phyloP scores from a whole-genome alignment of 2,797 vertebrate species.

The Tinamus major region DNA sequence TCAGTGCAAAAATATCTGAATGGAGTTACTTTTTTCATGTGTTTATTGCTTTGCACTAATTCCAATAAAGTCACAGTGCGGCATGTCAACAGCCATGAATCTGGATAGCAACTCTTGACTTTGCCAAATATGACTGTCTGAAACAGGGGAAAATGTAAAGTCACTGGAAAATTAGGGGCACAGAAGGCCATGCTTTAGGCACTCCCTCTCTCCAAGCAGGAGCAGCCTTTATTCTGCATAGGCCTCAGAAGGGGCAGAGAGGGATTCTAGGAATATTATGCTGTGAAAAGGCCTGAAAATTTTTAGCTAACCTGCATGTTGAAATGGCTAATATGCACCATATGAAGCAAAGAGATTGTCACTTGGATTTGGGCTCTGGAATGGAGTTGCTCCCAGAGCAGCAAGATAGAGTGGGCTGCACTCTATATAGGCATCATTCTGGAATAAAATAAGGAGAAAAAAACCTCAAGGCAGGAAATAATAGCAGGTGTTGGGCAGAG shows the following conservation, averaged over 20 bases:
- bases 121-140: not conserved
- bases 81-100: not conserved
- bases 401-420: not conserved
- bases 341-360: too few species aligned
- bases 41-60: not conserved
- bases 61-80: not conserved
- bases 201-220: fast-evolving
- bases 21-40: not conserved
- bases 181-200: not conserved
- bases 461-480: too few species aligned
- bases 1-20: not conserved
- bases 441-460: not conserved
- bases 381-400: not conserved
- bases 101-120: not conserved
- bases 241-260: fast-evolving
- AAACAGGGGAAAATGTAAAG: not conserved
- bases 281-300: not conserved
- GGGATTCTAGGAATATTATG: fast-evolving
- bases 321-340: not conserved
- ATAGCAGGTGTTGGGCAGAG: not conserved
- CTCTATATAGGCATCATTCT: not conserved
- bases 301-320: fast-evolving
- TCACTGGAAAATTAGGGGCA: not conserved
- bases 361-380: not conserved
- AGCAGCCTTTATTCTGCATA: not conserved